Base-by-base conservation (phyloP, 1,140 invertebrate genomes). In the Zophobas morio region DNA sequence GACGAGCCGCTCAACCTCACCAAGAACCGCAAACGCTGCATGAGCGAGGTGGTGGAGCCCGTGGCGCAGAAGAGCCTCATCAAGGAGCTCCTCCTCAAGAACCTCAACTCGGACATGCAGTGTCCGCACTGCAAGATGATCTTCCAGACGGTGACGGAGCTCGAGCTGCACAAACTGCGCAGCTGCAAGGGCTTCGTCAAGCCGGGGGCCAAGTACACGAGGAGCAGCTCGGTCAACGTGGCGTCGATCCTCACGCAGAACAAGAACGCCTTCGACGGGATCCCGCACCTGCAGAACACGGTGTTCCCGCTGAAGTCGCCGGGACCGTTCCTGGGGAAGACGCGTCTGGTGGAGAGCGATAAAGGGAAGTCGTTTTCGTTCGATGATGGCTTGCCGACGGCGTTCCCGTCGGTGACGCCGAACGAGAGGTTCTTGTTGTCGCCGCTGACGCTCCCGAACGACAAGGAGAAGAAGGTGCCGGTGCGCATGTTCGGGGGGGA, bases 21-120 rank as follows among this genome's bases (percentile, higher is more conserved):
- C 4, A 87, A 88, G 85, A 89, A 86, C 77, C 86, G 91, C 76
- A 93, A 93, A 85, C 86, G 91, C 74, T 90, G 89, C 73, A 89
- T 91, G 84, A 91, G 90, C 32, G 86, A 86, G 75, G 79, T 83
- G 0, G 71, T 79, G 1, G 83, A 84, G 73, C 84, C 84, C 0
- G 77, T 81, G 0, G 80, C 79, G 6, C 84, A 84, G 33, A 86
- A 85, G 70, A 86, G 86, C 76, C 75, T 96, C 54, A 96, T 96
- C 71, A 96, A 96, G 84, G 94, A 96, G 84, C 88, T 96, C 5
- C 84, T 96, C 2, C 84, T 95, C 39, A 95, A 95, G 71, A 86
- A 86, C 75, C 76, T 86, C 0, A 80, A 80, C 42, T 82, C 83
- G 2, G 84, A 86, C 60, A 84, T 86, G 81, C 85, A 86, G 54